Conservation (phyloP, 2,113 vertebrate genomes). For the Mus spicilegus region DNA sequence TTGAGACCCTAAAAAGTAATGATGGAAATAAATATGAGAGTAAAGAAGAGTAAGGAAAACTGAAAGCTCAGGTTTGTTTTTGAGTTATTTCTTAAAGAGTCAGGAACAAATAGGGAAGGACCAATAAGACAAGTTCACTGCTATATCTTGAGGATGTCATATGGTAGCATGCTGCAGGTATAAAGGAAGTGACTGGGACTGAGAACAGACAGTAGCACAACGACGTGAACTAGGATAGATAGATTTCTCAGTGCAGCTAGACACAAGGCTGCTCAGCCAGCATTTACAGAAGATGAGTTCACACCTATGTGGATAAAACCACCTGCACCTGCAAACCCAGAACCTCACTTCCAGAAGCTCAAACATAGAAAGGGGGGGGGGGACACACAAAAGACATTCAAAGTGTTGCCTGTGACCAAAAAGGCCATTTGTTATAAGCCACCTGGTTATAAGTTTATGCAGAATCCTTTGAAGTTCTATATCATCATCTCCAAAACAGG, state of each 20-base stretch:
- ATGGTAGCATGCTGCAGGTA: background rate
- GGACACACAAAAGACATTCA: background rate
- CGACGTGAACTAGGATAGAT: background rate
- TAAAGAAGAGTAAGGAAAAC: background rate
- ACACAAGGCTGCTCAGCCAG: background rate
- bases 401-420: background rate
- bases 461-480: background rate
- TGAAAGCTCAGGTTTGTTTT: background rate
- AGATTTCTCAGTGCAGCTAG: background rate
- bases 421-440: background rate
- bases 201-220: background rate
- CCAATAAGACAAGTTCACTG: background rate
- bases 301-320: background rate
- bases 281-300: background rate
- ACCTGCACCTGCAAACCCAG: background rate
- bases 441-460: background rate
- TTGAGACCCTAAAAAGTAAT: background rate
- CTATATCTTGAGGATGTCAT: background rate
- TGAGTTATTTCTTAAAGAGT: background rate
- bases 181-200: too few relatives aligned
- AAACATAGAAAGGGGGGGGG: background rate
- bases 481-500: background rate
- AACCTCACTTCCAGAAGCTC: background rate
- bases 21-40: background rate
- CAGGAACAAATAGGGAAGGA: background rate